phyloP scores from a whole-genome alignment of 2,888 invertebrate genomes.

The Scaptomyza cyrtandrae region DNA sequence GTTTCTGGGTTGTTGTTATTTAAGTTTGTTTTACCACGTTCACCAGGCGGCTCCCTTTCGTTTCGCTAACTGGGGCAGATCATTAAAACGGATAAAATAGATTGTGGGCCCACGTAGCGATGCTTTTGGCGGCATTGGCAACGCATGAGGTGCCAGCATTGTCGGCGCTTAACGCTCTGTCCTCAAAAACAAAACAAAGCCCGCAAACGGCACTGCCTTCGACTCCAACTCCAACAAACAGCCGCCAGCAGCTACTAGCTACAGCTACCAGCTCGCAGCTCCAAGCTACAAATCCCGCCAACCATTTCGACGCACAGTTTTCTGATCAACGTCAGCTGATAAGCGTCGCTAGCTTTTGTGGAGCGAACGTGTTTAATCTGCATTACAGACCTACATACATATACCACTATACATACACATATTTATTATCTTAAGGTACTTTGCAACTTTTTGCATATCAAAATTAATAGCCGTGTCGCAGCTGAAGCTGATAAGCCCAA shows the following conservation, averaged over 20 bases:
- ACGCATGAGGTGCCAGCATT: conserved; percentile 58
- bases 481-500: conserved; percentile 61
- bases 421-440: conserved; percentile 41
- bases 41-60: conserved; percentile 70
- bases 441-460: conserved; percentile 70
- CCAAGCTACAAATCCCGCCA: conserved; percentile 38
- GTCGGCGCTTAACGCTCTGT: conserved; percentile 75
- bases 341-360: conserved; percentile 56
- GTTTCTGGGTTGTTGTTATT: conserved; percentile 23
- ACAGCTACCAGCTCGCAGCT: conserved; percentile 20
- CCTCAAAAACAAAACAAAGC: conserved; percentile 60
- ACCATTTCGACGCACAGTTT: conserved; percentile 59
- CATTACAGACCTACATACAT: conserved; percentile 21
- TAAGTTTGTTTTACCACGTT: conserved; percentile 62
- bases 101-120: conserved; percentile 73
- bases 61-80: conserved; percentile 79
- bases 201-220: conserved; percentile 66
- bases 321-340: conserved; percentile 75
- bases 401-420: conserved; percentile 6
- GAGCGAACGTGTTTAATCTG: conserved; percentile 53
- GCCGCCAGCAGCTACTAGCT: conserved; percentile 6
- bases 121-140: conserved; percentile 34
- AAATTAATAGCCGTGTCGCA: conserved; percentile 74
- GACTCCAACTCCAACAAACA: conserved; percentile 22
- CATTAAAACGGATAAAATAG: conserved; percentile 78